Base-by-base conservation (phyloP, 2,888 invertebrate genomes). In the Caenorhabditis sinica region DNA sequence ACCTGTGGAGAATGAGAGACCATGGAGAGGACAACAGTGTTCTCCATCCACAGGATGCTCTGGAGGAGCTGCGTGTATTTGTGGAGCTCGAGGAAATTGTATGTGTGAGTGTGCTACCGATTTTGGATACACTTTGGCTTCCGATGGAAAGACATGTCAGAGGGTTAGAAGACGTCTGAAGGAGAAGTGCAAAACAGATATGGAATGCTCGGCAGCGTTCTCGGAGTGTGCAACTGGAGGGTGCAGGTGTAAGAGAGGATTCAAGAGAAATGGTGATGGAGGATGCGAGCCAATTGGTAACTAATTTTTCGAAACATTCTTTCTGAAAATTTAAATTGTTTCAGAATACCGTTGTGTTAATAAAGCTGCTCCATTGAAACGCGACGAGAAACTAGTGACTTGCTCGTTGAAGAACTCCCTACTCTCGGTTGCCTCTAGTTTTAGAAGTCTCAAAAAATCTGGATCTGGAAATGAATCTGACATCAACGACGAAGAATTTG, bases 201-300 rank as follows among this genome's bases (percentile, higher is more conserved):
- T 91, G 86, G 92, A 91, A 75, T 91, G 92, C 79, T 89, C 89
- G 5, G 89, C 92, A 9, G 92, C 92, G 13, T 91, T 90, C 76
- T 89, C 90, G 1, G 91, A 91, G 75, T 91, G 92, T 71, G 86
- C 90, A 1, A 86, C 89, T 1, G 90, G 91, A 13, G 91, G 91
- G 0, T 91, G 92, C 79, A 83, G 91, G 56, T 91, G 92, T 76
- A 91, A 92, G 71, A 56, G 76, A 33, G 91, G 92, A 66, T 91
- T 91, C 82, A 90, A 92, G 80, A 76, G 90, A 71, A 91, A 91
- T 63, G 90, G 91, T n/a, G 86, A 86, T 66, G 92, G 91, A 23
- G 91, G 92, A 13, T 91, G 92, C 85, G 90, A 91, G 66, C 91
- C 91, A 0, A 88, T 89, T 51, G 86, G 90, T 90, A 75, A 79